These are phyloP conservation scores for Montifringilla adamsi DNA, from an alignment of 2,113 vertebrate genomes.

Conservation along the genomic window DNA sequence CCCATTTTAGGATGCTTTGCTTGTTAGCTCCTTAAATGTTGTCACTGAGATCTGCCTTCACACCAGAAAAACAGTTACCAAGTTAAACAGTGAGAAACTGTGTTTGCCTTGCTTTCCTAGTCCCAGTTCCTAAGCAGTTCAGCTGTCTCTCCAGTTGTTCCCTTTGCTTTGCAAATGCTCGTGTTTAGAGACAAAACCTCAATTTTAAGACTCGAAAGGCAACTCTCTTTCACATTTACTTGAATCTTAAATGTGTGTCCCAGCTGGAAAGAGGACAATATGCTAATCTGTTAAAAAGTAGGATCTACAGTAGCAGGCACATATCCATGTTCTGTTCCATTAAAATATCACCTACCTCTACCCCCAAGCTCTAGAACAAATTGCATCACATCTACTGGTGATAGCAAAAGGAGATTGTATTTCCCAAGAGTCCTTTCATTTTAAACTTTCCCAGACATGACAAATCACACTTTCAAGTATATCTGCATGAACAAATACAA, in stretches of 20 bases:
- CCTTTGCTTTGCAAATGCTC: neutral
- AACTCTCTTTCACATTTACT: neutral
- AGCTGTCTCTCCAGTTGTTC: neutral
- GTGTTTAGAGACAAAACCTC: neutral
- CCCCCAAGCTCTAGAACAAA: neutral
- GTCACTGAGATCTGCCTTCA: neutral
- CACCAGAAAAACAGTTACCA: neutral
- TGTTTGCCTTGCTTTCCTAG: neutral
- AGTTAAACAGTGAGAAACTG: neutral
- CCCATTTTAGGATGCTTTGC: neutral
- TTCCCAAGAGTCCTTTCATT: neutral
- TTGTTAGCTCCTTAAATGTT: neutral
- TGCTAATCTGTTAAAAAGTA: neutral
- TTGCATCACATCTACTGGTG: neutral
- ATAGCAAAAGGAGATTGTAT: neutral
- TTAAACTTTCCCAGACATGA: neutral
- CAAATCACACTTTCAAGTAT: neutral
- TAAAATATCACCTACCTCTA: neutral
- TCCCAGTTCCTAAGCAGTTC: neutral
- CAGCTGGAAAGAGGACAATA: neutral
- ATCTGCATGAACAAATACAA: neutral
- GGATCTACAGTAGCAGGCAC: neutral
- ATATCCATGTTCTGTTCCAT: neutral
- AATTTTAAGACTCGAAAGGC: neutral
- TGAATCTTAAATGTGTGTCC: neutral